These are phyloP conservation scores for Pristionchus pacificus DNA, from an alignment of 1,140 invertebrate species.

Conservation along the genomic window DNA sequence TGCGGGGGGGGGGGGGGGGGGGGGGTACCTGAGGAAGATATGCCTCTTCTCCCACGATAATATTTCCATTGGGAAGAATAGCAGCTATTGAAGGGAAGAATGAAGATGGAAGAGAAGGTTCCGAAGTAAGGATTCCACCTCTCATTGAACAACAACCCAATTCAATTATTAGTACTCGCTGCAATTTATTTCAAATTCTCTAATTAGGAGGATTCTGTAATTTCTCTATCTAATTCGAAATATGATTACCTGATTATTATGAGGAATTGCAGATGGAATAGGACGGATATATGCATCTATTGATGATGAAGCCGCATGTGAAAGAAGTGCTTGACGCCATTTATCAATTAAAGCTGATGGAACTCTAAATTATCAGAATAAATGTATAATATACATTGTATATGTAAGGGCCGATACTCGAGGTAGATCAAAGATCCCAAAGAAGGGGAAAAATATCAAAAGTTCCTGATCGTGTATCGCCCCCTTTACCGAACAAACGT, in stretches of 20 bases:
- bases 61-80: conserved; percentile 58
- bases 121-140: conserved; percentile 64
- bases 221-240: conserved; percentile 7
- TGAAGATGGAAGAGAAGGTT: conserved; percentile 64
- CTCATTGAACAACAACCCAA: conserved; percentile 65
- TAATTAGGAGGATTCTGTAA: conserved; percentile 9
- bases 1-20: conserved; percentile 50
- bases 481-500: neutral
- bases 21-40: conserved; percentile 60
- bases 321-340: conserved; percentile 63
- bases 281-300: conserved; percentile 63
- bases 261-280: conserved; percentile 50
- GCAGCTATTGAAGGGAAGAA: conserved; percentile 67
- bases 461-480: too few species aligned
- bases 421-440: neutral
- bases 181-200: conserved; percentile 35
- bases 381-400: neutral
- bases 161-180: conserved; percentile 64
- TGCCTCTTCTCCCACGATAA: conserved; percentile 63
- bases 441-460: too few species aligned
- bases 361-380: too few species aligned
- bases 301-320: conserved; percentile 63
- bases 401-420: neutral
- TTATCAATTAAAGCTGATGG: conserved; percentile 57
- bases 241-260: conserved; percentile 57